Evolutionary conservation across 2,113 vertebrate genomes (phyloP).

Genomic region (Glaucomys volans): DNA sequence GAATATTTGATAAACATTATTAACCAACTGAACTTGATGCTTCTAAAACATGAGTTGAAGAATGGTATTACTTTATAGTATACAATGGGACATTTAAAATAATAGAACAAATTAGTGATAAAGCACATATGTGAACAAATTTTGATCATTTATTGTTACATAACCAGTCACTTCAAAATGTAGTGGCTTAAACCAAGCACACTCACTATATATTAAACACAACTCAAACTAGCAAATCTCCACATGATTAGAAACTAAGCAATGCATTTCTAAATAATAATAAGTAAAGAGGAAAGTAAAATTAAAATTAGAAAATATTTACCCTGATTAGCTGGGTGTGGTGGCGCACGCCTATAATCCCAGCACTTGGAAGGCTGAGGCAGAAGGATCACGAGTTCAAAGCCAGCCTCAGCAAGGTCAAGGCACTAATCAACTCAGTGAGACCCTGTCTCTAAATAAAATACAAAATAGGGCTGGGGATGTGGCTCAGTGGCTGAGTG

Average conservation of each 20-base stretch:
- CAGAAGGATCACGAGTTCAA: too few species aligned
- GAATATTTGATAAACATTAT: background rate
- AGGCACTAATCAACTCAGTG: too few species aligned
- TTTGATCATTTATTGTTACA: background rate
- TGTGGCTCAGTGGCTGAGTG: too few species aligned
- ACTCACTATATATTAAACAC: background rate
- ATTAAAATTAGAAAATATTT: background rate
- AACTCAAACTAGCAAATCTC: background rate
- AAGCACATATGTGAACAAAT: background rate
- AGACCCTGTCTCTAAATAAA: too few species aligned
- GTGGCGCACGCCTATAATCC: too few species aligned
- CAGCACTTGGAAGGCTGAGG: too few species aligned
- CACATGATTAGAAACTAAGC: background rate
- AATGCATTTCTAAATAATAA: background rate
- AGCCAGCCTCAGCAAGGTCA: too few species aligned
- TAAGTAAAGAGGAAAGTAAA: background rate
- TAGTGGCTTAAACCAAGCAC: background rate
- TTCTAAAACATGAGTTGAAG: background rate
- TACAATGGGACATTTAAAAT: background rate
- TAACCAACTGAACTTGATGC: background rate
- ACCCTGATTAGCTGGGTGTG: too few species aligned
- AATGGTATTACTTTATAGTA: background rate
- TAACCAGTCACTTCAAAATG: background rate
- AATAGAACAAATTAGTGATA: background rate
- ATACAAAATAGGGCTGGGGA: too few species aligned